Conservation (phyloP, 2,113 vertebrate genomes). For the Mirza zaza region DNA sequence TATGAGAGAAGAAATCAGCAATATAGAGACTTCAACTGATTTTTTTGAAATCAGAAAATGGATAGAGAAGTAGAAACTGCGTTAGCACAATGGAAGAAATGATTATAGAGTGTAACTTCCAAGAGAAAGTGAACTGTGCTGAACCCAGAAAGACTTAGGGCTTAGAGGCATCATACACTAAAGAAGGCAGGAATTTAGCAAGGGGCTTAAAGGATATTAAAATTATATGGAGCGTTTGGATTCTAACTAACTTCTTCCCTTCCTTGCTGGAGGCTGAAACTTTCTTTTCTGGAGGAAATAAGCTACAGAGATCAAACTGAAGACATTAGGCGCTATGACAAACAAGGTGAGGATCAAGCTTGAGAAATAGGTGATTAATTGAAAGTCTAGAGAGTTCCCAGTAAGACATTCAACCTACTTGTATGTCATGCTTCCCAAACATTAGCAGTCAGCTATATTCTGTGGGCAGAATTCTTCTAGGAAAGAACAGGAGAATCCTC, state of each 20-base stretch:
- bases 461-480: background rate
- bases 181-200: background rate
- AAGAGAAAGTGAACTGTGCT: background rate
- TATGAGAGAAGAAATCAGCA: background rate
- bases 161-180: background rate
- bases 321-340: background rate
- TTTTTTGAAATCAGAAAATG: background rate
- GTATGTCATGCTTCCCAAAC: background rate
- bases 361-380: background rate
- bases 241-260: background rate
- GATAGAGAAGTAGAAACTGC: background rate
- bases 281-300: conserved; percentile 33
- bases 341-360: background rate
- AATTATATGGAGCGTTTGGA: background rate
- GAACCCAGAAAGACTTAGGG: background rate
- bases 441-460: background rate
- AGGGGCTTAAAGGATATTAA: background rate
- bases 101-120: background rate
- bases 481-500: background rate
- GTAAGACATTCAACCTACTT: background rate
- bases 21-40: background rate
- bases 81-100: background rate
- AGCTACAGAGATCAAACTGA: background rate
- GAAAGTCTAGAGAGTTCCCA: background rate
- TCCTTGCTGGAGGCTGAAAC: background rate